Conservation (phyloP, 35 echinoderm and acorn worm genomes). For the Apostichopus japonicus region DNA sequence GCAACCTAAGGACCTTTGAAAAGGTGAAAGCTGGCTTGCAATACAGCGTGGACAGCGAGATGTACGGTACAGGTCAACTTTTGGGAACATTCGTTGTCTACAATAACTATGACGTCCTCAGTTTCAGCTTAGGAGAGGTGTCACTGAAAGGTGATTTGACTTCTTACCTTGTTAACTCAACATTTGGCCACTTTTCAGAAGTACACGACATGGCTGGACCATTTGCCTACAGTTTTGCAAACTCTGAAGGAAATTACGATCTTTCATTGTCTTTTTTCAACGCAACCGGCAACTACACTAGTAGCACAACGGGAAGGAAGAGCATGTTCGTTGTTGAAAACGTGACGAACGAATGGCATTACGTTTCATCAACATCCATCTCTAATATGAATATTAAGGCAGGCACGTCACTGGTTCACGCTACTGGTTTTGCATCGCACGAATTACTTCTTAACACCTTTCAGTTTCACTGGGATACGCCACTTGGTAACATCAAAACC, state of each 20-base stretch:
- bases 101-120: neutral
- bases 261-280: neutral
- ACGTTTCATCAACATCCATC: neutral
- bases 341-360: neutral
- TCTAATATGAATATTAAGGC: neutral
- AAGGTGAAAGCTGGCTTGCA: neutral
- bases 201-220: neutral
- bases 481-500: neutral
- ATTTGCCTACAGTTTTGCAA: neutral
- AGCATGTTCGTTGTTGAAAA: neutral
- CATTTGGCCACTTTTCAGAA: neutral
- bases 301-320: neutral
- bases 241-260: neutral
- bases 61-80: neutral
- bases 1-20: neutral
- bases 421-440: neutral
- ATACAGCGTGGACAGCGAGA: neutral
- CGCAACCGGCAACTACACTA: neutral
- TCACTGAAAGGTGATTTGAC: neutral
- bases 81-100: neutral
- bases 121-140: neutral
- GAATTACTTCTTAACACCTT: neutral
- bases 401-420: neutral
- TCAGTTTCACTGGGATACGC: neutral
- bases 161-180: neutral